Percentiles rank a stretch among this genome's conserved stretches.
These are phyloP conservation scores for Cyanoramphus novaezelandiae DNA, from an alignment of 2,113 vertebrate species.

Conservation along the genomic window DNA sequence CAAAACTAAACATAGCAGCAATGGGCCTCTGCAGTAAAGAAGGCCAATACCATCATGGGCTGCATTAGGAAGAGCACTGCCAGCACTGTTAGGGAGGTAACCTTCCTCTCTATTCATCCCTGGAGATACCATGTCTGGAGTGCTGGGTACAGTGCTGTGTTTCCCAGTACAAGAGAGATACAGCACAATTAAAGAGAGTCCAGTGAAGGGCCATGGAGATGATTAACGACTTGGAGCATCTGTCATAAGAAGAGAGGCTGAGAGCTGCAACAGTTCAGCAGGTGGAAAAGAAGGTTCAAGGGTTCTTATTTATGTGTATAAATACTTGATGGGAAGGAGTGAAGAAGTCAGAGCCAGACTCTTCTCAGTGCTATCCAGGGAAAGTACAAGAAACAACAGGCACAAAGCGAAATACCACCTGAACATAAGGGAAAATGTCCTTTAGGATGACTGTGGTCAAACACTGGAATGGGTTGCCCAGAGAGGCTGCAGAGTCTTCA, in stretches of 20 bases:
- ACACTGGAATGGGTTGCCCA: neutral
- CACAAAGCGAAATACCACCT: neutral
- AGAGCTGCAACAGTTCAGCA: neutral
- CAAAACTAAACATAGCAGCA: neutral
- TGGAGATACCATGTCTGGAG: neutral
- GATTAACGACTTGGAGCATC: neutral
- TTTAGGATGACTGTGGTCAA: neutral
- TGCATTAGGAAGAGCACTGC: neutral
- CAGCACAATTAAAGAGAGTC: accelerated
- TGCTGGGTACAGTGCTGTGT: neutral
- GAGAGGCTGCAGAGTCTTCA: neutral
- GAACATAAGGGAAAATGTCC: neutral
- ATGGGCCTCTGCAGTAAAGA: neutral
- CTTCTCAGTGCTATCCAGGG: neutral
- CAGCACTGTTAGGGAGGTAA: neutral
- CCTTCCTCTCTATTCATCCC: neutral
- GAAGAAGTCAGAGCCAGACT: neutral
- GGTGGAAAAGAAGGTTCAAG: neutral
- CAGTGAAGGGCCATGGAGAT: neutral
- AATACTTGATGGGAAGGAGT: neutral
- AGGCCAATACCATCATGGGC: neutral
- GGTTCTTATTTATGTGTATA: neutral
- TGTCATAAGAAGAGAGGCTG: neutral
- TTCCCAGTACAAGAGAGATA: neutral
- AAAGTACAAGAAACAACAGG: neutral